Evolutionary conservation across 2,797 vertebrate species (phyloP), one percentile per base, ranked within the genome.

Genomic region (Catostomus latipinnis): DNA sequence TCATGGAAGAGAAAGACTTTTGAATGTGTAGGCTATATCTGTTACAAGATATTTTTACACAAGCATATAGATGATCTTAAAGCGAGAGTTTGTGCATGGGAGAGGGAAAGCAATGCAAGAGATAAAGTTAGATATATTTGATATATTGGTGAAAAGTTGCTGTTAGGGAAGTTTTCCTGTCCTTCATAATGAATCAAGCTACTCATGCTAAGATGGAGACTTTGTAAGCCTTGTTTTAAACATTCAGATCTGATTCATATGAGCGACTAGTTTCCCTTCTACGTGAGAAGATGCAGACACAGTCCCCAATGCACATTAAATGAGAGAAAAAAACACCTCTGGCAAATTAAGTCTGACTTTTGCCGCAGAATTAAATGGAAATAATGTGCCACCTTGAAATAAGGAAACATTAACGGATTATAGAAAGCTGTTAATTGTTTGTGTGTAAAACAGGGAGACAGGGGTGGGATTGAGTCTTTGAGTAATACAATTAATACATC

Each of bases 401-500:
- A 14, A 56, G 34, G 34, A 54, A 16, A 22, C 61, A 75, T 75
- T 46, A 56, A 6, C 12, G 49, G 22, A 65, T 46, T 65, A 53
- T 18, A 74, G 13, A 63, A 16, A 9, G 53, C 60, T 74, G 1
- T 18, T 54, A 4, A 53, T 14, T 63, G 49, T 74, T 16, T 65
- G 49, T 12, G 22, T 11, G 67, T 12, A 11, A 18, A 2, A 58
- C 14, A 22, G 43, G 43, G 18, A n/a, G 18, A 62, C 22, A 54
- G 22, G 3, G 3, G 50, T 16, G 22, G 6, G 34, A 75, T 54
- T 10, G 46, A 56, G 73, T 50, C 22, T 14, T 48, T 22, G 53
- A 58, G 45, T 54, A 76, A 12, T 16, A 34, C 54, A 76, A 68
- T 76, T 76, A 58, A 12, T 43, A 60, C 68, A 46, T 68, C 45